Evolutionary conservation across 1,140 invertebrate genomes (phyloP).

Genomic region (Halyomorpha halys): DNA sequence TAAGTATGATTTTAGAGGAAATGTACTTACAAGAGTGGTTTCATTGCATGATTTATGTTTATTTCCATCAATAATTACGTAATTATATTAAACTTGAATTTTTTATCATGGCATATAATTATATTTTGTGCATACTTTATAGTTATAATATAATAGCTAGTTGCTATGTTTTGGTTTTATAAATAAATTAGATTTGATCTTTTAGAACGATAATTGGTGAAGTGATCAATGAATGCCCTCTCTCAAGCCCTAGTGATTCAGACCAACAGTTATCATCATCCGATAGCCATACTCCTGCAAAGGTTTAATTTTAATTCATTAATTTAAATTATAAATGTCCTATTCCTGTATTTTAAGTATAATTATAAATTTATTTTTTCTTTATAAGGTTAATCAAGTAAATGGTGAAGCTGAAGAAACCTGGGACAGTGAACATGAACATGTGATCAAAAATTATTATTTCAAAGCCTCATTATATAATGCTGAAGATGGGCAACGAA

Average conservation of each 20-base stretch:
- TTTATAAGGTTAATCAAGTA: conserved; percentile 2
- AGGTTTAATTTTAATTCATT: not conserved
- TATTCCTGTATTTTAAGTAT: not conserved
- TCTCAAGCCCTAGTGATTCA: conserved; percentile 25
- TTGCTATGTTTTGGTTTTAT: not conserved
- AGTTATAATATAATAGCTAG: too few relatives aligned
- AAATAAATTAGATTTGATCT: conserved; percentile 7
- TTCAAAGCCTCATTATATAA: conserved; percentile 34
- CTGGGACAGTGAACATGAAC: conserved; percentile 32
- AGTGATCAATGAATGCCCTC: conserved; percentile 23
- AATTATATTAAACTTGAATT: too few relatives aligned
- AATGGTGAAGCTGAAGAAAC: conserved; percentile 28
- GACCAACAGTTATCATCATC: conserved; percentile 19
- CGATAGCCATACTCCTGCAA: not conserved
- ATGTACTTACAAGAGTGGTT: too few relatives aligned
- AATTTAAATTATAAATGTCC: too few relatives aligned
- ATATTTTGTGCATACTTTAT: too few relatives aligned
- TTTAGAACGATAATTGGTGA: conserved; percentile 31
- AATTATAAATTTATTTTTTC: not conserved
- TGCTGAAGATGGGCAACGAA: conserved; percentile 32
- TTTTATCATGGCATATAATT: too few relatives aligned
- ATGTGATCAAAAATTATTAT: conserved; percentile 27
- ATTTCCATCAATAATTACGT: too few relatives aligned
- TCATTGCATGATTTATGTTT: too few relatives aligned
- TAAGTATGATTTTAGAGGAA: too few relatives aligned